Evolutionary conservation across 2,797 vertebrate species (phyloP).

Genomic region (Myotis vivesi): DNA sequence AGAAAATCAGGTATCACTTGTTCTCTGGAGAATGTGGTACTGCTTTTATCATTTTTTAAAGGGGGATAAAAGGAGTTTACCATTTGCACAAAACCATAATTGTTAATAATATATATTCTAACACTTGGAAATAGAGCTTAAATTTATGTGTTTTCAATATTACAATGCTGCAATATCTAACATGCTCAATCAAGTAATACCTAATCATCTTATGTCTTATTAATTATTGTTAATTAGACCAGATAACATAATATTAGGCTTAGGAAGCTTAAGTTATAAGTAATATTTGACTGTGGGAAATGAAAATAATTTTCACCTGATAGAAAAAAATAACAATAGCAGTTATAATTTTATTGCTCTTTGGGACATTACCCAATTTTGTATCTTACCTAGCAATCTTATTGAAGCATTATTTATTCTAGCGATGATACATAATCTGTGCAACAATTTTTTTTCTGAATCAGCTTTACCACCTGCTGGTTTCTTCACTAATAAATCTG

Average conservation of each 20-base stretch:
- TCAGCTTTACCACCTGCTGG: neutral
- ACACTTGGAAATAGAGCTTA: neutral
- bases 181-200: neutral
- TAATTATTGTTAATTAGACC: neutral
- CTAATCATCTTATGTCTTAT: neutral
- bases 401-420: neutral
- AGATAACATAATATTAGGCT: neutral
- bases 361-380: neutral
- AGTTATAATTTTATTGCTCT: neutral
- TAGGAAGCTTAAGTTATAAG: neutral
- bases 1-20: neutral
- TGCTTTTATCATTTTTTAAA: neutral
- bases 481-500: neutral
- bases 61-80: fast-evolving
- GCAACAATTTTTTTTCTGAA: neutral
- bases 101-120: neutral
- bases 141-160: conserved; percentile 20
- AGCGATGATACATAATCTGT: neutral
- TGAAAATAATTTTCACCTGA: neutral
- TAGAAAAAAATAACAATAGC: neutral
- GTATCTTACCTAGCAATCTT: neutral
- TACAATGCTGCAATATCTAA: neutral
- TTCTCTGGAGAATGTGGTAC: neutral
- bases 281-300: neutral
- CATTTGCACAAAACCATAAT: neutral